These are phyloP conservation scores for Indri indri DNA, from an alignment of 2,113 vertebrate genomes.

Conservation along the genomic window DNA sequence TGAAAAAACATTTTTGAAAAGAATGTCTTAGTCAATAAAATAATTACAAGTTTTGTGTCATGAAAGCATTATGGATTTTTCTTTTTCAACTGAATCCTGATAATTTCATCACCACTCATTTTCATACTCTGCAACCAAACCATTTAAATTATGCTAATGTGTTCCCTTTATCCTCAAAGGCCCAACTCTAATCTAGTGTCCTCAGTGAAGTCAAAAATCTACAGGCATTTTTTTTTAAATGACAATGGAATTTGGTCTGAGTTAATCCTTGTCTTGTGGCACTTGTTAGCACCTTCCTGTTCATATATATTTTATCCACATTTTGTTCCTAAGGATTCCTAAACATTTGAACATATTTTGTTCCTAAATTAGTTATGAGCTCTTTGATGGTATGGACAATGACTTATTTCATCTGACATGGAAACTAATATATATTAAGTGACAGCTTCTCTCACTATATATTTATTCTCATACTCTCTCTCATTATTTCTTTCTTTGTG, in stretches of 20 bases:
- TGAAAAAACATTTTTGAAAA: background rate
- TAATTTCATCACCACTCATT: background rate
- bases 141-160: background rate
- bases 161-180: background rate
- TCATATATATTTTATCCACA: background rate
- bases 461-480: background rate
- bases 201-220: background rate
- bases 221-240: background rate
- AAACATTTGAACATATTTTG: background rate
- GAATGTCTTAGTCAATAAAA: background rate
- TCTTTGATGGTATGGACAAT: background rate
- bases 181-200: background rate
- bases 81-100: background rate
- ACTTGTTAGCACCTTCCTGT: background rate
- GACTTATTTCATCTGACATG: constrained; percentile 13
- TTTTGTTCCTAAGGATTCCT: background rate
- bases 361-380: background rate
- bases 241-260: background rate
- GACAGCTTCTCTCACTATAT: background rate
- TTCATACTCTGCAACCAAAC: background rate
- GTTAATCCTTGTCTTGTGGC: background rate
- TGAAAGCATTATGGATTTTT: background rate
- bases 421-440: background rate
- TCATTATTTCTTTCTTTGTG: background rate
- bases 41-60: background rate